Evolutionary conservation across 2,888 invertebrate genomes (phyloP).

Genomic region (Neocrepidodera transversa): DNA sequence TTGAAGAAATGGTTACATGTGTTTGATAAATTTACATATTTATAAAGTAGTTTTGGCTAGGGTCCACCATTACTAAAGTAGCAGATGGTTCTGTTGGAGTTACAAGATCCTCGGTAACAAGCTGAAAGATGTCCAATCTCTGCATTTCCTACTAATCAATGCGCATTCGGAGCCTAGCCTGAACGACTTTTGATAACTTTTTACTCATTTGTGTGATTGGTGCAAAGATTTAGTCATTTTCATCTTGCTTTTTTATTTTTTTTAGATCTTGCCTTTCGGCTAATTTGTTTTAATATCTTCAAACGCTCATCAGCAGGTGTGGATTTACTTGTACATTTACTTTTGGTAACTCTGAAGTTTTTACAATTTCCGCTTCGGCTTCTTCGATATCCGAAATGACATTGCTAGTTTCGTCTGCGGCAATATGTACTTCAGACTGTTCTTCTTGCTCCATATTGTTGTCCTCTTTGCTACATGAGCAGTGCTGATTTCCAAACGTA

Average conservation of each 20-base stretch:
- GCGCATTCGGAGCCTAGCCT: constrained; percentile 20
- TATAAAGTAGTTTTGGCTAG: constrained; percentile 16
- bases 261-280: constrained; percentile 15
- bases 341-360: constrained; percentile 20
- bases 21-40: constrained; percentile 20
- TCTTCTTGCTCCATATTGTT: constrained; percentile 9
- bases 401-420: constrained; percentile 15
- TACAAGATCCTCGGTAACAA: constrained; percentile 1
- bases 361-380: constrained; percentile 16
- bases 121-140: constrained; percentile 25
- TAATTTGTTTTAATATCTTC: constrained; percentile 25
- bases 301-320: constrained; percentile 23
- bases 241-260: constrained; percentile 22
- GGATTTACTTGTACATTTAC: constrained; percentile 22
- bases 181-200: constrained; percentile 46
- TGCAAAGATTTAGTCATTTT: constrained; percentile 25
- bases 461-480: constrained; percentile 10
- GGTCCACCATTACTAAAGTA: constrained; percentile 3
- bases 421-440: constrained; percentile 15
- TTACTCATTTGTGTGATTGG: constrained; percentile 51
- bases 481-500: no score
- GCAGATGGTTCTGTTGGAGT: constrained; percentile 8
- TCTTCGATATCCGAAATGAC: constrained; percentile 17
- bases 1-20: constrained; percentile 19
- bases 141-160: constrained; percentile 25